phyloP scores from a whole-genome alignment of 1,140 invertebrate species.

The Ganaspis sp. region DNA sequence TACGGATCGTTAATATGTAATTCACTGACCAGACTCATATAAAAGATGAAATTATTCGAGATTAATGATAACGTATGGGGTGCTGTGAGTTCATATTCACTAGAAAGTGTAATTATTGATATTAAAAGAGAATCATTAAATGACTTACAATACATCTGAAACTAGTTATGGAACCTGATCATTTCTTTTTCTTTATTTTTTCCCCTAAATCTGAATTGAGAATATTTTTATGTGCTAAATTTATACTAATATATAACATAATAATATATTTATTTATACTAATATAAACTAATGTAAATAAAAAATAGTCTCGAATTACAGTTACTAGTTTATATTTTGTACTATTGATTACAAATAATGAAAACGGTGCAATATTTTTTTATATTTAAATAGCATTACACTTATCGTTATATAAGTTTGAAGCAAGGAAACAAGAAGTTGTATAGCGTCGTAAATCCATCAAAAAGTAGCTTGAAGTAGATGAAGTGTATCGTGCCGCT shows the following conservation, averaged over 20 bases:
- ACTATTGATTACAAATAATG: no score
- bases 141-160: not conserved
- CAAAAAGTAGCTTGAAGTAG: conserved; percentile 18
- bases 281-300: no score
- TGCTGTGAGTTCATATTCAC: not conserved
- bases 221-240: no score
- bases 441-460: conserved; percentile 12
- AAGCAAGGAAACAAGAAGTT: not conserved
- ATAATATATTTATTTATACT: no score
- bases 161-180: not conserved
- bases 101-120: not conserved
- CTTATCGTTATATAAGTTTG: not conserved
- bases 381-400: not conserved
- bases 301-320: no score
- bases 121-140: not conserved
- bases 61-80: conserved; percentile 5
- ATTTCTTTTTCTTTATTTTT: not conserved
- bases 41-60: conserved; percentile 10
- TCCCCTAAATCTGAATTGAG: not conserved
- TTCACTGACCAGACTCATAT: not conserved
- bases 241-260: no score
- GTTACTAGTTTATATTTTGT: no score
- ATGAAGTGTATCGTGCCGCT: conserved; percentile 17
- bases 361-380: no score
- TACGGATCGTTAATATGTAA: not conserved